A percentile compares a stretch with the other conserved stretches of the same genome.
phyloP scores from a whole-genome alignment of 1,140 invertebrate genomes.

The Neodiprion pinetum region DNA sequence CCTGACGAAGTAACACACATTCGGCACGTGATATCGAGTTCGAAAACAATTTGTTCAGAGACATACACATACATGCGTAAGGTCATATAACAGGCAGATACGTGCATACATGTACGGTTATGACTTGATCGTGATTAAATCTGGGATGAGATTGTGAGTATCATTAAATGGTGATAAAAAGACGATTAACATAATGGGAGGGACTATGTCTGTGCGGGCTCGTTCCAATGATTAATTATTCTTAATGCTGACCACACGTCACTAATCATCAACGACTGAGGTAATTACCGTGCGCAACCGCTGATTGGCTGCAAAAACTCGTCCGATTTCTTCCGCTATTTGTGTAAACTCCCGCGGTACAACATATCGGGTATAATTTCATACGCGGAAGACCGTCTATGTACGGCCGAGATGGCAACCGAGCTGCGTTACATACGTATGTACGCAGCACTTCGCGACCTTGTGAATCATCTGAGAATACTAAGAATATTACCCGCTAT shows the following conservation, averaged over 20 bases:
- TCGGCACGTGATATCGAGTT: no score
- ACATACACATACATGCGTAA: no score
- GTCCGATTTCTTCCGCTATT: slow-evolving; percentile 26
- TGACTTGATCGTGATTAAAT: neutral
- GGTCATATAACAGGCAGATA: no score
- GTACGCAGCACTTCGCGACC: no score
- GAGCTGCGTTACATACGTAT: no score
- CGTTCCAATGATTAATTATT: slow-evolving; percentile 42
- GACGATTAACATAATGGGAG: slow-evolving; percentile 27
- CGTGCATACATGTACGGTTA: no score
- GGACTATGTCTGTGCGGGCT: slow-evolving; percentile 19
- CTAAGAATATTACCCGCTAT: neutral
- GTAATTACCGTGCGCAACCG: slow-evolving; percentile 13
- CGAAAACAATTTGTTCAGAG: no score
- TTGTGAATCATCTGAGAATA: no score
- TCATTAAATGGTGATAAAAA: slow-evolving; percentile 24
- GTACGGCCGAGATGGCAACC: no score
- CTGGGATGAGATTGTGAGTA: neutral
- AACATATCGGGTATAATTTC: slow-evolving; percentile 6
- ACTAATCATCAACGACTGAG: slow-evolving; percentile 18
- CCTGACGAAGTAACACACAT: no score
- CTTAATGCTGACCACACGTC: slow-evolving; percentile 29
- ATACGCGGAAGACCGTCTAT: neutral
- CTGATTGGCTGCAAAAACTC: slow-evolving; percentile 33
- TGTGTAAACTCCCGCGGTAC: neutral